Evolutionary conservation across 2,888 invertebrate genomes (phyloP).

Genomic region (Theristus sp.): DNA sequence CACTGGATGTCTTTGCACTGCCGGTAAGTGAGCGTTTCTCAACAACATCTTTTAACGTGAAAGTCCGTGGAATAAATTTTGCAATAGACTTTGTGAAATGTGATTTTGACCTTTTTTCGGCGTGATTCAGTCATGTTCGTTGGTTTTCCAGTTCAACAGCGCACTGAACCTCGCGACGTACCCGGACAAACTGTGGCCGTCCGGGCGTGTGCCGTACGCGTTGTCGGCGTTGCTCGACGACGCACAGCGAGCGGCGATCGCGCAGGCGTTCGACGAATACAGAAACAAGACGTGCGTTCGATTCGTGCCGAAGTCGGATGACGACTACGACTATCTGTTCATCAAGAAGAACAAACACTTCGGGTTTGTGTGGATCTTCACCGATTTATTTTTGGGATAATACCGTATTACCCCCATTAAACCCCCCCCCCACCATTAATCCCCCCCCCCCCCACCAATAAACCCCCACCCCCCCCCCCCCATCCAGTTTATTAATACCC

Average conservation of each 20-base stretch:
- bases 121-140: no score
- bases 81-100: not conserved
- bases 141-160: slow-evolving; percentile 21
- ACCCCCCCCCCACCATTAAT: no score
- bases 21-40: not conserved
- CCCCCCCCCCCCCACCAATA: no score
- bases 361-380: no score
- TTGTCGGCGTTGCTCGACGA: slow-evolving; percentile 26
- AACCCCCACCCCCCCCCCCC: no score
- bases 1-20: not conserved
- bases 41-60: no score
- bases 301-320: slow-evolving; percentile 41
- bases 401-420: no score
- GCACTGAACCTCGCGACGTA: slow-evolving; percentile 26
- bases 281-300: slow-evolving; percentile 45
- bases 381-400: no score
- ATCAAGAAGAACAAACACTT: slow-evolving; percentile 38
- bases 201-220: slow-evolving; percentile 23
- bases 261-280: slow-evolving; percentile 42
- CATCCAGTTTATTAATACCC: no score
- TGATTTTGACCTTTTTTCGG: no score
- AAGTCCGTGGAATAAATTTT: not conserved
- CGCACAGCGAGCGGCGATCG: slow-evolving; percentile 33
- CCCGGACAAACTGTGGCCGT: slow-evolving; percentile 26
- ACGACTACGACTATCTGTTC: slow-evolving; percentile 39